phyloP scores from a whole-genome alignment of 2,113 vertebrate species.

The Scophthalmus maximus region DNA sequence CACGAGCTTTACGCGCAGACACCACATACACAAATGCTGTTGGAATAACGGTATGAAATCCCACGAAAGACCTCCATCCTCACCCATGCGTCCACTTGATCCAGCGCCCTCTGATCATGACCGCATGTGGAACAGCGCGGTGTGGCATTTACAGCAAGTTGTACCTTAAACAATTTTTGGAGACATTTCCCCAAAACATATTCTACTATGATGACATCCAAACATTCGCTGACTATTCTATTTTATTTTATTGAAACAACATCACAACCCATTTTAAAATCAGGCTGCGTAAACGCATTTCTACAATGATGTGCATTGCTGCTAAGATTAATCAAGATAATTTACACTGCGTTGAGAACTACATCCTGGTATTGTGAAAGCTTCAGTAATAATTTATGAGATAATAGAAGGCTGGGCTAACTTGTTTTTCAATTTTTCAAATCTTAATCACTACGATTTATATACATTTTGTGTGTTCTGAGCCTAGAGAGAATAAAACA shows the following conservation, averaged over 20 bases:
- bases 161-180: background rate
- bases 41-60: background rate
- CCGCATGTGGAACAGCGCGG: conserved; percentile 41
- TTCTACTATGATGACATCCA: background rate
- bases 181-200: background rate
- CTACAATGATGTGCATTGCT: background rate
- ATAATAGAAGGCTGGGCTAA: background rate
- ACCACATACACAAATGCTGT: conserved; percentile 1
- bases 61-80: background rate
- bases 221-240: background rate
- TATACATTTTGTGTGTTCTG: background rate
- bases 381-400: conserved; percentile 15
- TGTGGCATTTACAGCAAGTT: background rate
- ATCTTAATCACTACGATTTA: background rate
- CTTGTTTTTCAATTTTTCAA: background rate
- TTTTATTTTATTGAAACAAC: no score
- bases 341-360: background rate
- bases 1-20: conserved; percentile 40
- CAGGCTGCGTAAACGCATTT: background rate
- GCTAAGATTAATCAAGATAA: no score
- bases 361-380: background rate
- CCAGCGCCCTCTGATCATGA: conserved; percentile 52
- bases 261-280: background rate
- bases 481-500: no score
- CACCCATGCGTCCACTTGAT: conserved; percentile 4